These are phyloP conservation scores for Atta colombica DNA, from an alignment of 1,140 invertebrate genomes.

Conservation along the genomic window DNA sequence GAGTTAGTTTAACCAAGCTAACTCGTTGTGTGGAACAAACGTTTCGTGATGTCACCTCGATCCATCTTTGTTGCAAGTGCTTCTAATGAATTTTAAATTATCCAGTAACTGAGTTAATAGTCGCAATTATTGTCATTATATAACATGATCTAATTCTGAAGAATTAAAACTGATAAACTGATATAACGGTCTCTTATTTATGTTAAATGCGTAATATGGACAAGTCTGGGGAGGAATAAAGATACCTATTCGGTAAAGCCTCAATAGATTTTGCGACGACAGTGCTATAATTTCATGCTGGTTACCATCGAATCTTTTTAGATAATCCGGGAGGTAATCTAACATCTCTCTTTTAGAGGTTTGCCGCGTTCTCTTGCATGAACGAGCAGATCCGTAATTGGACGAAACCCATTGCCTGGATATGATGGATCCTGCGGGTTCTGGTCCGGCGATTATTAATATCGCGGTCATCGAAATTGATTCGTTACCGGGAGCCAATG, in stretches of 20 bases:
- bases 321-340: conserved; percentile 43
- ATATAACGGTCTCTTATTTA: neutral
- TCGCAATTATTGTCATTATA: neutral
- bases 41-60: conserved; percentile 41
- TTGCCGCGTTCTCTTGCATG: conserved; percentile 41
- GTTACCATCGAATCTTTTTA: conserved; percentile 27
- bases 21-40: conserved; percentile 63
- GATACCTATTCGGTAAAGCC: too few relatives aligned
- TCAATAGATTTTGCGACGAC: neutral
- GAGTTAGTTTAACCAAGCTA: conserved; percentile 72
- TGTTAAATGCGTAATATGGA: neutral
- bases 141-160: neutral
- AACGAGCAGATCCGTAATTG: conserved; percentile 62
- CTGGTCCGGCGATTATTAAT: conserved; percentile 65
- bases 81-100: conserved; percentile 67
- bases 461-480: conserved; percentile 64
- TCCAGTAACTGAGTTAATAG: conserved; percentile 59
- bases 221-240: neutral
- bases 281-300: conserved; percentile 5
- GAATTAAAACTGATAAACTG: neutral
- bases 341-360: conserved; percentile 45
- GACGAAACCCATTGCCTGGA: conserved; percentile 62
- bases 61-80: conserved; percentile 31
- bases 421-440: conserved; percentile 65
- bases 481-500: conserved; percentile 54